Base-by-base conservation (phyloP, 1,140 invertebrate genomes). In the Augochlora pura region DNA sequence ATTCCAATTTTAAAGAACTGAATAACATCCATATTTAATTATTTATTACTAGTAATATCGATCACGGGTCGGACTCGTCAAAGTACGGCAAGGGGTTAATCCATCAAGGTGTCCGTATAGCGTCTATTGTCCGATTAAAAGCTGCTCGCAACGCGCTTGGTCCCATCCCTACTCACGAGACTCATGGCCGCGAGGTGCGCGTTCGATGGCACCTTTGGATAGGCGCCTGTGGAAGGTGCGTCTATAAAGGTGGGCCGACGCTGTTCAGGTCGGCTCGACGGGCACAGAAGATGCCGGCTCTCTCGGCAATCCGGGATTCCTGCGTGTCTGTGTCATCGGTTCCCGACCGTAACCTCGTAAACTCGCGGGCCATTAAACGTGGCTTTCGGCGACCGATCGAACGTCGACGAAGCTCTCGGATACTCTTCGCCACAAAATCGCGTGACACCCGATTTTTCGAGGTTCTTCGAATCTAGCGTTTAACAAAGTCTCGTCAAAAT, bases 291-390 rank as follows among this genome's bases (percentile, higher is more conserved):
- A 64, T 7, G 25, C 64, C 76, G 39, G 25, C 67, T 52, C 46
- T 54, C 49, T 54, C 49, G 68, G 23, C 63, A 46, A 75, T 79
- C 54, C 49, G 27, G 73, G 77, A 85, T 85, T 85, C 84, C 83
- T 81, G 65, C 81, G 66, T 59, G 68, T 81, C 69, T 78, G 79
- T 85, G 83, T 85, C 84, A 85, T 85, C 84, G 83, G 62, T 85
- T 52, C 49, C 49, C 63, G 68, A 46, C 18, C 42, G 70, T 54
- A 74, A 64, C 57, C 70, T 81, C 73, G 82, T 84, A 80, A 84
- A 80, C 62, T 78, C 63, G 49, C 49, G 18, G 27, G 67, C 32
- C 63, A 66, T 73, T 69, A 67, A 77, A 77, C 32, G 54, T 63
- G 60, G 63, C 67, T 77, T 83, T 65, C 62, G 76, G 9, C 27